These are phyloP conservation scores for Drosophila hydei DNA, from an alignment of 1,140 invertebrate genomes.

Conservation along the genomic window DNA sequence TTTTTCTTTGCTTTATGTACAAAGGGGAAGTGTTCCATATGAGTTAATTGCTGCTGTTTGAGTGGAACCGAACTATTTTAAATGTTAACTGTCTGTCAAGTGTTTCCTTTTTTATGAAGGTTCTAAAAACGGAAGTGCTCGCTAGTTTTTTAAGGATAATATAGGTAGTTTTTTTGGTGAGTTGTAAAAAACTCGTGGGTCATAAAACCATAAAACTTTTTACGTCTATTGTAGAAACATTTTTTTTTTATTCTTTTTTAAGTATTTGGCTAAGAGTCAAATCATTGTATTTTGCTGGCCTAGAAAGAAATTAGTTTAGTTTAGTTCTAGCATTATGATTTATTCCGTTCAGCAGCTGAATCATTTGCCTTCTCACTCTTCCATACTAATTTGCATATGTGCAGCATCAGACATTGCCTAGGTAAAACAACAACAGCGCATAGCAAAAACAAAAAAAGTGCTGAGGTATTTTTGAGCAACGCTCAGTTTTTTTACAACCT, in stretches of 20 bases:
- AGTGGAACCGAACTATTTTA: conserved; percentile 13
- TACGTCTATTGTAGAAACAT: conserved; percentile 36
- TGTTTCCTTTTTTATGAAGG: conserved; percentile 64
- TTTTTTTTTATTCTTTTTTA: conserved; percentile 20
- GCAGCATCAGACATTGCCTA: conserved; percentile 48
- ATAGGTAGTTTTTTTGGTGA: conserved; percentile 62
- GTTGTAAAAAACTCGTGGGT: conserved; percentile 51
- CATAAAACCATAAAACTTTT: conserved; percentile 69
- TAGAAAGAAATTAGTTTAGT: conserved; percentile 30
- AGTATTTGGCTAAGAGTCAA: conserved; percentile 39
- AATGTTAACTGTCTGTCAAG: conserved; percentile 8
- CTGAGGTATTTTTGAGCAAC: conserved; percentile 38
- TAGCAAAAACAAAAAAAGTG: conserved; percentile 43
- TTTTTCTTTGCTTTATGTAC: conserved; percentile 25
- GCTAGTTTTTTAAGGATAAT: conserved; percentile 47
- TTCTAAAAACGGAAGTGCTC: conserved; percentile 68
- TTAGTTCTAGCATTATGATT: background rate
- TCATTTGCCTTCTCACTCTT: background rate
- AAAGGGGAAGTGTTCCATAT: conserved; percentile 61
- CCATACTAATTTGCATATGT: conserved; percentile 66
- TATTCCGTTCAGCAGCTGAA: conserved; percentile 4
- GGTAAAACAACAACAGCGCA: conserved; percentile 40
- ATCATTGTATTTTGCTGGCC: conserved; percentile 9
- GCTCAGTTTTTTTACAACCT: conserved; percentile 52
- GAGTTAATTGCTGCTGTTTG: conserved; percentile 34